Base-by-base conservation (phyloP, 2,888 invertebrate species). In the Cylindroiulus punctatus region DNA sequence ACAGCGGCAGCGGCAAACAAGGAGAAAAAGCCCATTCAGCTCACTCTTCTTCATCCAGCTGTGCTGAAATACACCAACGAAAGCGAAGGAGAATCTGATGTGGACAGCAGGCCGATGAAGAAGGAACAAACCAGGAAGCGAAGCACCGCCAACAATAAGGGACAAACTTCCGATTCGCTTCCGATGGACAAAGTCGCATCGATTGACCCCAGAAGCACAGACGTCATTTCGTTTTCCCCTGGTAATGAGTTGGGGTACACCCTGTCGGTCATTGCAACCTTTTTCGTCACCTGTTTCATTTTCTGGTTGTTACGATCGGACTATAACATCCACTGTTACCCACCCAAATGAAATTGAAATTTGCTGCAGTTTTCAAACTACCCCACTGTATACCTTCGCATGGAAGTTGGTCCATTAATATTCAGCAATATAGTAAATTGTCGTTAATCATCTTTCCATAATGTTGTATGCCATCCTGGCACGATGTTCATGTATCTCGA, bases 41-140 rank as follows among this genome's bases (percentile, higher is more conserved):
- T 26, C 65, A n/a, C 7, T 7, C 10, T 65, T 26, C 65, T 26
- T n/a, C 26, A 65, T 22, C 65, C 26, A 0, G 10, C 2, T 26
- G 0, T 26, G 65, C 26, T 2, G 26, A 5, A 10, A 26, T 26
- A 1, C 36, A 36, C 36, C 12, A 26, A 65, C 65, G 65, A 65
- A 26, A 65, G 65, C n/a, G 65, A 65, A 26, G n/a, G n/a, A n/a
- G 65, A 65, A 65, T 65, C 65, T 26, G 65, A 65, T 26, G 65
- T 10, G 65, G 65, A 65, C 65, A 65, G 65, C 26, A 26, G 10
- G 26, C 65, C 22, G 1, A 26, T 65, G 0, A 26, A 26, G n/a
- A 5, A 10, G 4, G 26, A 26, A 10, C 26, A 65, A 26, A 26
- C 3, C 65, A 65, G 65, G 10, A 65, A 65, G 65, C 22, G 26